Evolutionary conservation across 1,140 invertebrate species (phyloP).

Genomic region (Macrosteles quadrilineatus): DNA sequence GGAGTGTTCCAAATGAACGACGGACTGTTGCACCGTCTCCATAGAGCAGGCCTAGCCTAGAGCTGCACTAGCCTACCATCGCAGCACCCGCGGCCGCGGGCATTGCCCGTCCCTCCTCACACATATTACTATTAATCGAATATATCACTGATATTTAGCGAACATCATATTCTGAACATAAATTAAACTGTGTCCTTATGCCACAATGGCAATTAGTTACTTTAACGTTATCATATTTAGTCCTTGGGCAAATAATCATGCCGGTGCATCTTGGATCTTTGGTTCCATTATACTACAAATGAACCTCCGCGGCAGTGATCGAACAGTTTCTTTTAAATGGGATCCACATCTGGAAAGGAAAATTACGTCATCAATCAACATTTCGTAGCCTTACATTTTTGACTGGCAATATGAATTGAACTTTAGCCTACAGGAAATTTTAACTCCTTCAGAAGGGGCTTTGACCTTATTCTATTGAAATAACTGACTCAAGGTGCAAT

Average conservation of each 20-base stretch:
- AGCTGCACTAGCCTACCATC: slow-evolving; percentile 23
- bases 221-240: slow-evolving; percentile 5
- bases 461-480: too few relatives aligned
- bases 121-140: background rate
- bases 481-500: too few relatives aligned
- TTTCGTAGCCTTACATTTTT: too few relatives aligned
- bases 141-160: slow-evolving; percentile 13
- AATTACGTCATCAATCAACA: too few relatives aligned
- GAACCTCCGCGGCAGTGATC: too few relatives aligned
- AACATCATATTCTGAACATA: slow-evolving; percentile 16
- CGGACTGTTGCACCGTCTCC: slow-evolving; percentile 19
- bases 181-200: slow-evolving; percentile 2
- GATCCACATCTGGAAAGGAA: too few relatives aligned
- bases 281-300: background rate
- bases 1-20: slow-evolving; percentile 31
- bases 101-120: slow-evolving; percentile 20
- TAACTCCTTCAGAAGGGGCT: too few relatives aligned
- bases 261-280: background rate
- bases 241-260: slow-evolving; percentile 3
- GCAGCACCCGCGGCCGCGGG: slow-evolving; percentile 21
- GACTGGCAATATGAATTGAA: too few relatives aligned
- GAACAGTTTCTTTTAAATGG: too few relatives aligned
- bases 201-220: slow-evolving; percentile 1
- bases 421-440: too few relatives aligned
- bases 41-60: background rate